Evolutionary conservation across 2,888 invertebrate species (phyloP).

Genomic region (Melanostoma mellinum): DNA sequence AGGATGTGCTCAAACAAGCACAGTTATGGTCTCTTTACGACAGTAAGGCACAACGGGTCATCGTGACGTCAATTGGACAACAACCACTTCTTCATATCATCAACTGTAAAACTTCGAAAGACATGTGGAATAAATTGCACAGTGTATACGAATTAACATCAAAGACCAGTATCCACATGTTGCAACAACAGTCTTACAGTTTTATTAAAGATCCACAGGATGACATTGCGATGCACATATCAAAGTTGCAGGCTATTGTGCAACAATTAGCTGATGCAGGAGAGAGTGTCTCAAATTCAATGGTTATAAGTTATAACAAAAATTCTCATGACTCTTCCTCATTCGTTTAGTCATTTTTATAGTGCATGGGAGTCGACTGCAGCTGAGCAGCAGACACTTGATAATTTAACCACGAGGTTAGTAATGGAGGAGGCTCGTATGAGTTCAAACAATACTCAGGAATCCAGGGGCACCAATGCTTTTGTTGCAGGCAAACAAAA

Average conservation of each 20-base stretch:
- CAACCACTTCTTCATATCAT: constrained; percentile 24
- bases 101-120: constrained; percentile 15
- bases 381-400: constrained; percentile 27
- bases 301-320: constrained; percentile 44
- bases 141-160: constrained; percentile 29
- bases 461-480: neutral
- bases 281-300: constrained; percentile 50
- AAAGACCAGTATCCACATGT: constrained; percentile 20
- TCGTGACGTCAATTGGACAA: constrained; percentile 5
- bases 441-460: neutral
- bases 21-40: neutral
- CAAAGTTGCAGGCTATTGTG: constrained; percentile 49
- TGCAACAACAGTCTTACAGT: constrained; percentile 64
- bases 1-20: no score
- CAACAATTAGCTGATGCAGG: constrained; percentile 53
- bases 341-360: constrained; percentile 41
- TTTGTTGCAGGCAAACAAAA: neutral
- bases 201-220: constrained; percentile 35
- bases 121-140: constrained; percentile 20
- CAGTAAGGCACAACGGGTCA: constrained; percentile 16
- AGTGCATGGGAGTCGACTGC: constrained; percentile 49
- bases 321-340: constrained; percentile 38
- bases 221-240: constrained; percentile 59
- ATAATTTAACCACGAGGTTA: constrained; percentile 23
- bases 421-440: neutral